phyloP scores from a whole-genome alignment of 2,888 invertebrate species.

The Synergus umbraculus region DNA sequence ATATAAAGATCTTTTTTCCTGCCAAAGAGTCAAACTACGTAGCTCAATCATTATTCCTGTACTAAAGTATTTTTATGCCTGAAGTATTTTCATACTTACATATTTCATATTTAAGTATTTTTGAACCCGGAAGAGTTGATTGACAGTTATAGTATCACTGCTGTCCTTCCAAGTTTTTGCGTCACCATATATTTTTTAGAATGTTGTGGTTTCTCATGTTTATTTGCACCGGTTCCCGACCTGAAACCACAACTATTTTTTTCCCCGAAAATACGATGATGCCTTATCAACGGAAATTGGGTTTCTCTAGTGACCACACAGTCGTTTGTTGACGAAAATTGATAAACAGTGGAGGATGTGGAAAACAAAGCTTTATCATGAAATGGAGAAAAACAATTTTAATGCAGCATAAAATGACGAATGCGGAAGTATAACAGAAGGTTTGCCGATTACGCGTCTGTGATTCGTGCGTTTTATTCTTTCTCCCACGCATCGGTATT shows the following conservation, averaged over 20 bases:
- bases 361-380: neutral
- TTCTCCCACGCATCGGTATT: constrained; percentile 56
- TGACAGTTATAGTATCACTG: neutral
- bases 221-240: neutral
- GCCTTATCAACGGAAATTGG: neutral
- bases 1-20: neutral
- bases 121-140: neutral
- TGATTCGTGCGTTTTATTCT: constrained; percentile 50
- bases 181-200: neutral
- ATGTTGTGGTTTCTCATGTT: neutral
- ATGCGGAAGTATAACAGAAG: constrained; percentile 17
- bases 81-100: neutral
- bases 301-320: neutral
- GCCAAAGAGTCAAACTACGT: no score
- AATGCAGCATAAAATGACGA: neutral
- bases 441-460: constrained; percentile 39
- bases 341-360: neutral
- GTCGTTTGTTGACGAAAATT: neutral
- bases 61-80: neutral
- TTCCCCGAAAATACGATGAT: neutral
- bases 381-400: neutral
- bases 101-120: neutral
- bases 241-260: neutral
- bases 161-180: neutral
- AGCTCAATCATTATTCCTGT: neutral